Conservation (phyloP, 2,113 vertebrate genomes). For the Triplophysa dalaica region DNA sequence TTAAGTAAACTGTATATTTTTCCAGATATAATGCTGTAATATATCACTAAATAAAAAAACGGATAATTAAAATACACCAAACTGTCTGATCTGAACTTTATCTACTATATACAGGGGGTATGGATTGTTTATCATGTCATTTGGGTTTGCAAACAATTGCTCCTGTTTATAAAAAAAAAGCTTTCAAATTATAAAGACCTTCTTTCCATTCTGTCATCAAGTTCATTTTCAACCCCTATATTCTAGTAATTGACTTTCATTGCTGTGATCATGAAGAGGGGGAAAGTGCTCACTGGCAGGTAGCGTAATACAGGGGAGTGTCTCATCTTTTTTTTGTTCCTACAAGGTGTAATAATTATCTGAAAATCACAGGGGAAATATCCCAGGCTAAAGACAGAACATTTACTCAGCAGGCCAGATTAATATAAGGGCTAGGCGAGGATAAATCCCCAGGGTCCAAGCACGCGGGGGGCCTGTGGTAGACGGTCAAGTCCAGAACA, state of each 20-base stretch:
- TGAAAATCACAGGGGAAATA: conserved; percentile 53
- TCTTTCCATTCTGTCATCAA: background rate
- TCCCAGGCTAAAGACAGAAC: conserved; percentile 3
- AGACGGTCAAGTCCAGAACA: too few relatives aligned
- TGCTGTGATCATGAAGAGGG: conserved; percentile 62
- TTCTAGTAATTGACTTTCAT: conserved; percentile 76
- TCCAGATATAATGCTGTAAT: background rate
- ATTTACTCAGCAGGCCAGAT: conserved; percentile 19
- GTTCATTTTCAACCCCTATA: conserved; percentile 53
- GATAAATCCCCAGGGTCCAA: background rate
- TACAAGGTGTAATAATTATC: conserved; percentile 55
- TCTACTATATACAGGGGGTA: too few relatives aligned
- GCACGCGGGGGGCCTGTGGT: background rate
- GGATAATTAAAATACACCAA: too few relatives aligned
- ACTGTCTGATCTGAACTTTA: too few relatives aligned
- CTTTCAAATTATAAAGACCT: background rate
- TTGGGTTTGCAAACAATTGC: too few relatives aligned
- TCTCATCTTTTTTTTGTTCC: conserved; percentile 45
- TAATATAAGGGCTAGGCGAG: conserved; percentile 12
- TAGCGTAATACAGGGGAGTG: conserved; percentile 37
- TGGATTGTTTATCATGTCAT: too few relatives aligned
- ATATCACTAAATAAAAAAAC: background rate
- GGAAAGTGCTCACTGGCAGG: conserved; percentile 40
- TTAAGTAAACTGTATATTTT: background rate
- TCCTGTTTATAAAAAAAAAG: too few relatives aligned